Base-by-base conservation (phyloP, 2,113 vertebrate species). In the Myrmophylax atrothorax region DNA sequence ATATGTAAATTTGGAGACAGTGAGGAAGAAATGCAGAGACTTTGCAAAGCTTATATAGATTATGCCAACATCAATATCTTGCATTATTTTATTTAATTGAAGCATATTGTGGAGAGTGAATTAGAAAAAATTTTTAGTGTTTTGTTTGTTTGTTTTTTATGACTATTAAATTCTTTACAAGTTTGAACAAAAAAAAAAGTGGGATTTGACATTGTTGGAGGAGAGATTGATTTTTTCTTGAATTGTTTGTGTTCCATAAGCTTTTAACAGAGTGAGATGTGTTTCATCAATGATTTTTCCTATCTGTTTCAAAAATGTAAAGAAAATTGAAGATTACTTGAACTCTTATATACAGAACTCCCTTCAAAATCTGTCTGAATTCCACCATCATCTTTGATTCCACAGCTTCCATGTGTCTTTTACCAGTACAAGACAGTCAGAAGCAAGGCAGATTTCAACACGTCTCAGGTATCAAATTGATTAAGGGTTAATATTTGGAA, bases 41-140 rank as follows among this genome's bases (percentile, higher is more conserved):
- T 90, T 92, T 91, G 55, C 90, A 87, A 78, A 91, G 76, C 84
- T 93, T 90, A 33, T 84, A 89, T 40, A 92, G 82, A 94, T 96
- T 92, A 94, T 85, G 68, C 79, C 78, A 94, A 84, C 91, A 95
- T 93, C 93, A 96, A 90, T 94, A 91, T 86, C 74, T 89, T 94
- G 89, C 55, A 58, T 88, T 93, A 92, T 96, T 97, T 95, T 96
- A 93, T 94, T 82, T 95, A 95, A 95, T 95, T 97, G 95, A 97
- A 93, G 35, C 69, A 94, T 94, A 96, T 86, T 94, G 86, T 94
- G 69, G 60, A 91, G 84, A 89, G 44, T 94, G 96, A 97, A 96
- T 93, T 97, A 42, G 76, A 92, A 96, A 94, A 86, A 86, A 76
- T 37, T 64, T 28, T 58, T 82, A 12, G 25, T 47, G 37, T 19